Evolutionary conservation across 2,113 vertebrate species (phyloP).

Genomic region (Megaceryle maxima): DNA sequence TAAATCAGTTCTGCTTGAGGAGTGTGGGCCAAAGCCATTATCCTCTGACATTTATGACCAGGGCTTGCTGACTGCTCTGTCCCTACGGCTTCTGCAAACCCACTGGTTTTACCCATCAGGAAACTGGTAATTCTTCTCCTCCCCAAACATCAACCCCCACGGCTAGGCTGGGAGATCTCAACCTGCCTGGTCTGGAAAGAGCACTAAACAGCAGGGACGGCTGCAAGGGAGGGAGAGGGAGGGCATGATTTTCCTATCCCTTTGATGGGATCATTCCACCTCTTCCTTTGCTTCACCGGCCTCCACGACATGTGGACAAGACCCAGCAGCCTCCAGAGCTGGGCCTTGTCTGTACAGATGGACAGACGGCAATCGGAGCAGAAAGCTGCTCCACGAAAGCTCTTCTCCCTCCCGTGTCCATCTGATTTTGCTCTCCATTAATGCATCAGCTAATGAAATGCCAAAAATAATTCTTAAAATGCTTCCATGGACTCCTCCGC

Average conservation of each 20-base stretch:
- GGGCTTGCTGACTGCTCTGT: not conserved
- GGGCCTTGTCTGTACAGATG: not conserved
- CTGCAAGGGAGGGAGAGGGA: not conserved
- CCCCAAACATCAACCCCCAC: not conserved
- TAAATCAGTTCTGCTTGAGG: constrained; percentile 17
- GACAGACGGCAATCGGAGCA: rapidly evolving
- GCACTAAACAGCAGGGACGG: rapidly evolving
- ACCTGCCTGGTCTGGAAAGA: not conserved
- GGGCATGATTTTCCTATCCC: not conserved
- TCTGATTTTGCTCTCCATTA: not conserved
- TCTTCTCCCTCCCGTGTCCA: not conserved
- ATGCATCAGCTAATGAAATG: not conserved
- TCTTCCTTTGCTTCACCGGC: not conserved
- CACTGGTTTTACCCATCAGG: not conserved
- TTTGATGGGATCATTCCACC: not conserved
- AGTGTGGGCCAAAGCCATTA: not conserved
- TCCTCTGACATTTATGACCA: not conserved
- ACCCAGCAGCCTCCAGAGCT: not conserved
- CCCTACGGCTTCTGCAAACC: not conserved
- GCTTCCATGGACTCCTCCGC: not conserved
- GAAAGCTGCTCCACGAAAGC: not conserved
- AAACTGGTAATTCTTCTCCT: not conserved
- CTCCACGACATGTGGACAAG: rapidly evolving
- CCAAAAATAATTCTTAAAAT: not conserved
- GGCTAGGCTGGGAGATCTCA: not conserved